A percentile compares a stretch with the other conserved stretches of the same genome.
Evolutionary conservation across 2,888 invertebrate species (phyloP).

Genomic region (Drosophila buzzatii): DNA sequence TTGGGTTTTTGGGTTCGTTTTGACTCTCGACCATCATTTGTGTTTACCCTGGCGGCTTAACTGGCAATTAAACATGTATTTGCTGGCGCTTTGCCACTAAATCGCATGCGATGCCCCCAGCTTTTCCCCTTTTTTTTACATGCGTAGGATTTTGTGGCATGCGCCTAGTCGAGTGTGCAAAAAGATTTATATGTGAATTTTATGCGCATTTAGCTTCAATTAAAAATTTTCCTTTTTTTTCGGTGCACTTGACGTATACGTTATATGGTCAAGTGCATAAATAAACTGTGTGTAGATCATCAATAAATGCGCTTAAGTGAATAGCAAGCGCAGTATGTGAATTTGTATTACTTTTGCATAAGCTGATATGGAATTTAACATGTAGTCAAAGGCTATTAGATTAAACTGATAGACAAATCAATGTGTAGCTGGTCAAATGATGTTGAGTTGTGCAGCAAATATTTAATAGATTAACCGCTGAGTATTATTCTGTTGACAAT

Average conservation of each 20-base stretch:
- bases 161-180: conserved; percentile 5
- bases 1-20: conserved; percentile 31
- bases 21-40: conserved; percentile 61
- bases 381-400: background rate
- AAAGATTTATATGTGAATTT: conserved; percentile 4
- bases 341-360: background rate
- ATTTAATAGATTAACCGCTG: background rate
- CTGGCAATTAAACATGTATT: conserved; percentile 73
- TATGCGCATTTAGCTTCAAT: conserved; percentile 27
- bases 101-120: conserved; percentile 10
- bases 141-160: conserved; percentile 32
- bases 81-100: conserved; percentile 50
- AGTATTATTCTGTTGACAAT: no score
- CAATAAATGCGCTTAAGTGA: background rate
- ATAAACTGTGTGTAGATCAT: background rate
- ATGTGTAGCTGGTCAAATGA: background rate
- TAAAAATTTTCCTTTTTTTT: conserved; percentile 16
- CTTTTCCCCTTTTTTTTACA: background rate
- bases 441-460: background rate
- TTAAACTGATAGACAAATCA: background rate
- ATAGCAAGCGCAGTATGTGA: background rate
- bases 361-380: background rate
- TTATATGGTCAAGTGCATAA: conserved; percentile 10
- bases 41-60: conserved; percentile 53
- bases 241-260: conserved; percentile 50